These are phyloP conservation scores for Notiomystis cincta DNA, from an alignment of 2,113 vertebrate species.

Conservation along the genomic window DNA sequence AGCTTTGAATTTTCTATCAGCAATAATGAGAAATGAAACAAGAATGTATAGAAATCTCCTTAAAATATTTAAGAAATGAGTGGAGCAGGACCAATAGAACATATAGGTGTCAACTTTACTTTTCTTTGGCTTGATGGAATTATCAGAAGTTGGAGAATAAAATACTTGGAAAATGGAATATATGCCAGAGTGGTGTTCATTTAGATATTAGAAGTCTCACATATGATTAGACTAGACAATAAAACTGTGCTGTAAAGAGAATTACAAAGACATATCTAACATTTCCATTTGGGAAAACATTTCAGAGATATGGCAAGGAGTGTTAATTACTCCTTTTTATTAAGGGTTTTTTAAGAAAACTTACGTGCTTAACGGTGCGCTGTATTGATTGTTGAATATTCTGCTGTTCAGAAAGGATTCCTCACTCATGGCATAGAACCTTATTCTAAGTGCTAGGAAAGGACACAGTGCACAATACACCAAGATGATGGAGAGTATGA, in stretches of 20 bases:
- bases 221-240: not conserved
- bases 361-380: not conserved
- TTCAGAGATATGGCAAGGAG: not conserved
- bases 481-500: not conserved
- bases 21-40: not conserved
- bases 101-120: not conserved
- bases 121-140: not conserved
- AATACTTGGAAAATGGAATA: not conserved
- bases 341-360: not conserved
- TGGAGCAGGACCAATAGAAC: not conserved
- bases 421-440: not conserved
- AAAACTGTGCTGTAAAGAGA: not conserved
- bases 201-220: not conserved
- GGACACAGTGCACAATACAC: not conserved
- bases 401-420: not conserved
- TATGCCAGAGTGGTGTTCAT: not conserved
- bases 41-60: not conserved
- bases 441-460: not conserved
- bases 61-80: not conserved
- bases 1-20: not conserved
- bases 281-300: not conserved
- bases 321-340: not conserved
- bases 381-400: not conserved
- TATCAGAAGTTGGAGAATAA: not conserved
- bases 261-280: not conserved